Percentiles rank a stretch among this genome's conserved stretches.
phyloP scores from a whole-genome alignment of 2,797 vertebrate species.

The Danionella dracula region DNA sequence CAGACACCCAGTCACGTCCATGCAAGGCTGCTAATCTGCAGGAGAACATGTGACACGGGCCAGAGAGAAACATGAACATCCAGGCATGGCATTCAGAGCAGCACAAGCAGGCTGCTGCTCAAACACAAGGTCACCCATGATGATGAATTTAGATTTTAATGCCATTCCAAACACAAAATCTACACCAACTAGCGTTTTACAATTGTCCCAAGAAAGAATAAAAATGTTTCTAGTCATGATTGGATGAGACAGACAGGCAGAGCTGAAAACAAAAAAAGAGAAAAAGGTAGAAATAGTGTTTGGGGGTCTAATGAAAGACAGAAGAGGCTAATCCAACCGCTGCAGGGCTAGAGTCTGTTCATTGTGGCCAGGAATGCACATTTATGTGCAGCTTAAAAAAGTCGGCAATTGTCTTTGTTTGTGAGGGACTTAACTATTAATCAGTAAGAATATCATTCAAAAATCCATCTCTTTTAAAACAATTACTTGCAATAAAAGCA shows the following conservation, averaged over 20 bases:
- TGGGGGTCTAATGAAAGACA: slow-evolving; percentile 62
- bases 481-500: too few relatives aligned
- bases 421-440: too few relatives aligned
- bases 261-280: too few relatives aligned
- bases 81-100: slow-evolving; percentile 44
- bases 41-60: slow-evolving; percentile 55
- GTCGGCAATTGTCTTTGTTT: slow-evolving; percentile 5
- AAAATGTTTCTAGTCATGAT: too few relatives aligned
- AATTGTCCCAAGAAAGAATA: too few relatives aligned
- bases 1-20: slow-evolving; percentile 52
- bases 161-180: slow-evolving; percentile 39
- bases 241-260: too few relatives aligned
- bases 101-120: too few relatives aligned
- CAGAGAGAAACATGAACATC: slow-evolving; percentile 60
- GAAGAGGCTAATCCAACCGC: slow-evolving; percentile 52
- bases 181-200: too few relatives aligned
- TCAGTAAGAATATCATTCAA: too few relatives aligned
- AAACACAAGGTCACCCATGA: slow-evolving; percentile 52
- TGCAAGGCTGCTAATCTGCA: slow-evolving; percentile 59
- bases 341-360: slow-evolving; percentile 44
- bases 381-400: slow-evolving; percentile 25
- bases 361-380: slow-evolving; percentile 45
- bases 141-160: slow-evolving; percentile 56
- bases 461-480: too few relatives aligned
- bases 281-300: too few relatives aligned